phyloP scores from a whole-genome alignment of 2,797 vertebrate genomes.

The Xenopus petersii region DNA sequence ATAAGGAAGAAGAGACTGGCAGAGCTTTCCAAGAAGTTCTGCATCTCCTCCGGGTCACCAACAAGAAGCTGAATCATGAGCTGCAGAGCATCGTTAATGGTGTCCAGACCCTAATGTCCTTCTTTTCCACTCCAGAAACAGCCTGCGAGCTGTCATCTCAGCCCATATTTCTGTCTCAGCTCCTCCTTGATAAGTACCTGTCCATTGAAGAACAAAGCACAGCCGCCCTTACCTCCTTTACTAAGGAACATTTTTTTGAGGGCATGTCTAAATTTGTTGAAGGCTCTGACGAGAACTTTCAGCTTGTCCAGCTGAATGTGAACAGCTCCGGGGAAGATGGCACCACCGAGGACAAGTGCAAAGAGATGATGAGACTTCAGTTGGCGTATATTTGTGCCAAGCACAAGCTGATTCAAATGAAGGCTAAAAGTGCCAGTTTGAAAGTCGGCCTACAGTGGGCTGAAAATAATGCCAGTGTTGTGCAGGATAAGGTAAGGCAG shows the following conservation, averaged over 20 bases:
- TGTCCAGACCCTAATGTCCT: slow-evolving; percentile 64
- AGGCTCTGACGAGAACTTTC: slow-evolving; percentile 70
- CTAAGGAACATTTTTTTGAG: slow-evolving; percentile 73
- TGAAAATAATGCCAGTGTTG: slow-evolving; percentile 65
- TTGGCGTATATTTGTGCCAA: slow-evolving; percentile 77
- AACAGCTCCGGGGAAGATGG: slow-evolving; percentile 57
- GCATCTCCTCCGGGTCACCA: slow-evolving; percentile 63
- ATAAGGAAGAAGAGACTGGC: slow-evolving; percentile 59
- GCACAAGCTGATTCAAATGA: slow-evolving; percentile 75
- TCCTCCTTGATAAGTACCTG: slow-evolving; percentile 76
- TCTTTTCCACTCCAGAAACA: slow-evolving; percentile 58
- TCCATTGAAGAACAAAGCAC: slow-evolving; percentile 80
- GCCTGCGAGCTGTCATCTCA: slow-evolving; percentile 44
- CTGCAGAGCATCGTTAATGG: slow-evolving; percentile 69
- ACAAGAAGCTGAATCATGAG: slow-evolving; percentile 67
- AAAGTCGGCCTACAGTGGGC: slow-evolving; percentile 72
- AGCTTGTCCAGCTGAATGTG: slow-evolving; percentile 57
- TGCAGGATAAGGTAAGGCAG: slow-evolving; percentile 59
- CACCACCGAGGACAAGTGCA: slow-evolving; percentile 61
- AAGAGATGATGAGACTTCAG: slow-evolving; percentile 78
- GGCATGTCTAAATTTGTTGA: slow-evolving; percentile 70
- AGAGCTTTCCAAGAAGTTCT: slow-evolving; percentile 64
- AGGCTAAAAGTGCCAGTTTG: slow-evolving; percentile 70
- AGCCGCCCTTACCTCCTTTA: slow-evolving; percentile 70
- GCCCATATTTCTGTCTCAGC: slow-evolving; percentile 73